These are phyloP conservation scores for Ochropacha duplaris DNA, from an alignment of 2,888 invertebrate genomes.

Conservation along the genomic window DNA sequence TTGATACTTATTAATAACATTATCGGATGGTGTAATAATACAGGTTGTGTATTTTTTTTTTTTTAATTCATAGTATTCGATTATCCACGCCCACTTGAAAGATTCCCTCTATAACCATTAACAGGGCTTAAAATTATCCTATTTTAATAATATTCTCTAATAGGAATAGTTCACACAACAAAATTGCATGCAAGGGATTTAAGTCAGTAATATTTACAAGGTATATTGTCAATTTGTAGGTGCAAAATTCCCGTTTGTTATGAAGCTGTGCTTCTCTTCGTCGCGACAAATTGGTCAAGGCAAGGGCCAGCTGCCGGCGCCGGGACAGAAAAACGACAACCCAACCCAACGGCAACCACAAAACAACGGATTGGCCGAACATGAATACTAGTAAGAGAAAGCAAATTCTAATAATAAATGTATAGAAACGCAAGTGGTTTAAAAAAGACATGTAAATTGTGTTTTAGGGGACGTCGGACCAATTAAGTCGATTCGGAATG, in stretches of 20 bases:
- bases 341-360: conserved; percentile 50
- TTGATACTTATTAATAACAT: too few species aligned
- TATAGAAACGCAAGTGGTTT: conserved; percentile 34
- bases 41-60: too few species aligned
- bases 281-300: conserved; percentile 78
- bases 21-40: too few species aligned
- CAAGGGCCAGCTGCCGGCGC: conserved; percentile 59
- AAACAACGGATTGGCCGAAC: conserved; percentile 68
- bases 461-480: conserved; percentile 67
- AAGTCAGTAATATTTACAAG: background rate
- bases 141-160: too few species aligned
- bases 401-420: conserved; percentile 6
- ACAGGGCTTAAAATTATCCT: too few species aligned
- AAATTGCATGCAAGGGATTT: too few species aligned
- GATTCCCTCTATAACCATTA: too few species aligned
- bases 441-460: conserved; percentile 70
- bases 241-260: conserved; percentile 98
- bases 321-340: conserved; percentile 13
- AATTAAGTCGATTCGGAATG: conserved; percentile 56
- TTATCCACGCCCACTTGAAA: too few species aligned
- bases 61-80: too few species aligned
- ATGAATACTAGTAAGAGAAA: conserved; percentile 74
- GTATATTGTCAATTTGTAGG: conserved; percentile 81
- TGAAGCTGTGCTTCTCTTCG: conserved; percentile 99
- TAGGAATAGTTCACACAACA: too few species aligned